Conservation (phyloP, 2,888 invertebrate species). For the Choristoneura rosaceana region DNA sequence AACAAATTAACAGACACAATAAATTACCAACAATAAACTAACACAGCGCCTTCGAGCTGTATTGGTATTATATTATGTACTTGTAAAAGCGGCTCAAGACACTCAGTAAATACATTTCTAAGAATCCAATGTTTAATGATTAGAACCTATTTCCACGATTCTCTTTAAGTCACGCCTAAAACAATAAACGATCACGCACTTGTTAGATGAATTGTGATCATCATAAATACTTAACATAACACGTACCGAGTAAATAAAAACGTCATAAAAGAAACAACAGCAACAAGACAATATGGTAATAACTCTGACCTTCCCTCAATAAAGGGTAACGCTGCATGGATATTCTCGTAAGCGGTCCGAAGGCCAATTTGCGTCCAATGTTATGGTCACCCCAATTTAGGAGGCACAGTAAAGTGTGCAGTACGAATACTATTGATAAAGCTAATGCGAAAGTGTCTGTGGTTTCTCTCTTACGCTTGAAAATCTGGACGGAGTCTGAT, state of each 20-base stretch:
- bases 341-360: slow-evolving; percentile 27
- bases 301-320: slow-evolving; percentile 35
- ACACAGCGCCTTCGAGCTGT: too few species aligned
- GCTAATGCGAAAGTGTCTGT: too few species aligned
- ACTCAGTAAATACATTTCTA: neutral
- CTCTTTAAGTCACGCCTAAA: neutral
- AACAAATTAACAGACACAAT: too few species aligned
- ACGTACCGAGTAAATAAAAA: slow-evolving; percentile 1
- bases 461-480: too few species aligned
- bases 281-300: slow-evolving; percentile 22
- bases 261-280: slow-evolving; percentile 11
- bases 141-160: neutral
- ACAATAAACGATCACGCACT: neutral
- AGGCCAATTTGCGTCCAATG: slow-evolving; percentile 38
- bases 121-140: neutral
- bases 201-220: neutral
- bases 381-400: slow-evolving; percentile 33
- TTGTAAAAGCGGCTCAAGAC: too few species aligned
- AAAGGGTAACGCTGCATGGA: slow-evolving; percentile 35
- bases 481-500: too few species aligned
- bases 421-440: neutral
- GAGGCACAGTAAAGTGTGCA: slow-evolving; percentile 22
- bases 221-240: neutral
- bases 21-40: too few species aligned
- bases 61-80: too few species aligned